A percentile compares a stretch with the other conserved stretches of the same genome.
These are phyloP conservation scores for Nephrocerus scutellatus DNA, from an alignment of 2,888 invertebrate species.

Conservation along the genomic window DNA sequence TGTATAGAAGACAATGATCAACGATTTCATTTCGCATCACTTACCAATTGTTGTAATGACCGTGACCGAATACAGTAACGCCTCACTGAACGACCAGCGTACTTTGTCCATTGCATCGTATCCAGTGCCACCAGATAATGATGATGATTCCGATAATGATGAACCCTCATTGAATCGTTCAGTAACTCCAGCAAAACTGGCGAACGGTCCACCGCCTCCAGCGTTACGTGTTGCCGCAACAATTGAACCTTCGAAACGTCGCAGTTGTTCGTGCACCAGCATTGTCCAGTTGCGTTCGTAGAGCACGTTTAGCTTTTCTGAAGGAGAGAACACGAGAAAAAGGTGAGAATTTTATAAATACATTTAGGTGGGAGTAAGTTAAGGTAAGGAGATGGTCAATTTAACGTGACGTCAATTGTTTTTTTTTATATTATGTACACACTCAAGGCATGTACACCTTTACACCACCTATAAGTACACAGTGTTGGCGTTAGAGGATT, in stretches of 20 bases:
- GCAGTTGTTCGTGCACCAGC: slow-evolving; percentile 68
- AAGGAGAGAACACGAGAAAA: slow-evolving; percentile 27
- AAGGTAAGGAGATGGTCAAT: too few species aligned
- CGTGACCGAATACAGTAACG: slow-evolving; percentile 77
- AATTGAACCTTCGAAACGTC: slow-evolving; percentile 71
- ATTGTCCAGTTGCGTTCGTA: slow-evolving; percentile 80
- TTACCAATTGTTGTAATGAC: slow-evolving; percentile 84
- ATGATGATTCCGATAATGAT: too few species aligned
- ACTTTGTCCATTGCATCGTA: slow-evolving; percentile 30
- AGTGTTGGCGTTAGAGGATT: too few species aligned
- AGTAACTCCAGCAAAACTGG: too few species aligned
- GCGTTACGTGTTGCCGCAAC: slow-evolving; percentile 64
- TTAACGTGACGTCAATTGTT: too few species aligned
- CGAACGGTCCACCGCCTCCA: slow-evolving; percentile 22
- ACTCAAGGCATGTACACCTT: too few species aligned
- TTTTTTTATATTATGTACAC: too few species aligned
- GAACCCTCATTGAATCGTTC: too few species aligned
- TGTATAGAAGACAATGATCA: too few species aligned
- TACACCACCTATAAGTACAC: too few species aligned
- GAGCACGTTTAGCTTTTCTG: slow-evolving; percentile 73
- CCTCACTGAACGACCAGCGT: slow-evolving; percentile 75
- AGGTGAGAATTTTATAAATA: not conserved
- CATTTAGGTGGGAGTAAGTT: too few species aligned
- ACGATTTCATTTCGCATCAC: slow-evolving; percentile 31
- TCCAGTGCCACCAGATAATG: too few species aligned